Evolutionary conservation across 2,113 vertebrate species (phyloP), one percentile per base, ranked within the genome.

Genomic region (Pelvicachromis taeniatus): DNA sequence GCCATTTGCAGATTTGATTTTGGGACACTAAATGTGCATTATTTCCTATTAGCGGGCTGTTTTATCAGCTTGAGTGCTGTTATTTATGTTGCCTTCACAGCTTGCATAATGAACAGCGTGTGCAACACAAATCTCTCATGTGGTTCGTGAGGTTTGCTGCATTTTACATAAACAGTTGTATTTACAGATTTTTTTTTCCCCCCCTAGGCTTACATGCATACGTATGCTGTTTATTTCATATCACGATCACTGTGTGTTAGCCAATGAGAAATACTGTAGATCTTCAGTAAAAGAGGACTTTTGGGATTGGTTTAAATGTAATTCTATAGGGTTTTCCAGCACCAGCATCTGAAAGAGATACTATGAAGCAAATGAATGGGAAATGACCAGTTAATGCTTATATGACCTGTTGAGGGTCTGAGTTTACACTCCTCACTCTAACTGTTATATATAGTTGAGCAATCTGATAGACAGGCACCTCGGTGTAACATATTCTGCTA

Each of bases 41-140:
- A 88, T 90, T 91, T 88, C 81, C 81, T 65, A 92, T 91, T 88
- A 93, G 88, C 26, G 14, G 58, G 45, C 70, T 63, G 77, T 88
- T 93, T 92, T 85, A 90, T 92, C 89, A 89, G 86, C 86, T 81
- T 79, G 80, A 87, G 84, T 84, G 55, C 31, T 85, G 59, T 88
- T 88, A 91, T 93, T 91, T 88, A 87, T 87, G 85, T 86, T 77
- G 80, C 38, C 48, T 75, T 77, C 80, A 63, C 56, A 85, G 81
- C 86, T 85, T 91, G 81, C 84, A 88, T 94, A 88, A 90, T 88
- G 54, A 92, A 78, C 70, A 84, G 29, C 4, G 16, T 84, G 35
- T 80, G 29, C 85, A 61, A 19, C 38, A 73, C 61, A 82, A 6
- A 85, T 86, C 54, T 77, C 38, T 83, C 4, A 2, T 52, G 45